Conservation (phyloP, 2,888 invertebrate genomes). For the Orthosia gracilis region DNA sequence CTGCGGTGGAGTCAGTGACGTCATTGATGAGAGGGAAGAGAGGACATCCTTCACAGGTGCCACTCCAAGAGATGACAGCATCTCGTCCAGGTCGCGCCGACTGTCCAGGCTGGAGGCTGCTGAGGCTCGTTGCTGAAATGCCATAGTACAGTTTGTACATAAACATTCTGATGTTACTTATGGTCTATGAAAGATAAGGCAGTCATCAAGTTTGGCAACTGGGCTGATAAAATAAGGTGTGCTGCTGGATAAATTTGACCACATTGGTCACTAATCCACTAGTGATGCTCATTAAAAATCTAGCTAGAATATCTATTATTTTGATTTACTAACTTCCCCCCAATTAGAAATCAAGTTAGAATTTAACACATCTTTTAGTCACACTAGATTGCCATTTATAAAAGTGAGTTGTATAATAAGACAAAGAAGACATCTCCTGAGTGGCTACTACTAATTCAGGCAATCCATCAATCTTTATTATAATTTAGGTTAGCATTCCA, state of each 20-base stretch:
- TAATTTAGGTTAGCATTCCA: neutral
- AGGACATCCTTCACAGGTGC: conserved; percentile 97
- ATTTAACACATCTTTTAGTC: too few relatives aligned
- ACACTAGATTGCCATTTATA: too few relatives aligned
- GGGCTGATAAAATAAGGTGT: neutral
- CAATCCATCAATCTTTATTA: neutral
- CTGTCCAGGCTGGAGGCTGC: conserved; percentile 88
- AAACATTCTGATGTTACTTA: neutral
- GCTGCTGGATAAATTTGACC: too few relatives aligned
- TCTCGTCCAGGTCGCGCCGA: conserved; percentile 95
- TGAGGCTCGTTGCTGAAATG: conserved; percentile 87
- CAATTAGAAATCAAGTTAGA: conserved; percentile 4
- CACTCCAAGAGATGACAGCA: conserved; percentile 96
- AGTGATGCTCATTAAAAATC: too few relatives aligned
- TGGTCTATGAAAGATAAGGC: neutral
- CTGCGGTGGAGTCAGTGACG: conserved; percentile 95
- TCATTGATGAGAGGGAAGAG: conserved; percentile 95
- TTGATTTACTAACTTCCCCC: neutral
- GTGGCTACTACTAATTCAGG: neutral
- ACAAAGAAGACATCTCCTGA: too few relatives aligned
- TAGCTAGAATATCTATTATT: too few relatives aligned
- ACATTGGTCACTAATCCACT: too few relatives aligned
- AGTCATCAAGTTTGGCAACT: neutral
- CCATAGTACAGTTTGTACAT: neutral
- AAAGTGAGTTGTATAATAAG: too few relatives aligned